A percentile compares a stretch with the other conserved stretches of the same genome.
These are phyloP conservation scores for Cecidostiba fungosa DNA, from an alignment of 2,888 invertebrate species.

Conservation along the genomic window DNA sequence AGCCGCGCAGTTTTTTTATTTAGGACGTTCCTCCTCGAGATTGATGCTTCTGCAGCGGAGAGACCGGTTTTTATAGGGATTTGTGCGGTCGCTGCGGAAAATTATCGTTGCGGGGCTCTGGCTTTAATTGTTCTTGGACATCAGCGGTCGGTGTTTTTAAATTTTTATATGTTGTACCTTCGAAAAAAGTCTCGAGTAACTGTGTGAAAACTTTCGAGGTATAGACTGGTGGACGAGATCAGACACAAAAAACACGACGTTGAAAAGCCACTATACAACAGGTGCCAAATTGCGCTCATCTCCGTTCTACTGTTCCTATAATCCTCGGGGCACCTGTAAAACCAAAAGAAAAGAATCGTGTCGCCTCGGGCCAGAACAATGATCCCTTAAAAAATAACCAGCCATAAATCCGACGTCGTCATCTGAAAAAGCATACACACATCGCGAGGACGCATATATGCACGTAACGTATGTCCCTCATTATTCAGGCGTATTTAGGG, in stretches of 20 bases:
- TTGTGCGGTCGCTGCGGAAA: too few relatives aligned
- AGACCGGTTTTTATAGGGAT: conserved; percentile 17
- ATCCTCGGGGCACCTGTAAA: conserved; percentile 16
- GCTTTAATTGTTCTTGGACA: conserved; percentile 43
- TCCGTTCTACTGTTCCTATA: background rate
- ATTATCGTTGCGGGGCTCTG: too few relatives aligned
- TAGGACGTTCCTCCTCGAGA: background rate
- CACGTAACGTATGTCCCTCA: conserved; percentile 57
- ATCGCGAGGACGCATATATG: conserved; percentile 7
- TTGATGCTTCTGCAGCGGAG: conserved; percentile 20
- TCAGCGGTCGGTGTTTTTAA: background rate
- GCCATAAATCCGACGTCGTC: conserved; percentile 38
- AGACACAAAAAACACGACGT: background rate
- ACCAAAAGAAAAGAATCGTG: background rate
- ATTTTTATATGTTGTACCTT: conserved; percentile 26
- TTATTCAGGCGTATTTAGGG: conserved; percentile 56
- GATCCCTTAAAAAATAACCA: conserved; percentile 42
- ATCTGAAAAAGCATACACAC: conserved; percentile 25
- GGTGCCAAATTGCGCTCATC: background rate
- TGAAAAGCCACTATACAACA: conserved; percentile 2
- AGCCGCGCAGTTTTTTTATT: background rate
- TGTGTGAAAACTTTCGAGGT: background rate
- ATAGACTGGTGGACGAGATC: too few relatives aligned
- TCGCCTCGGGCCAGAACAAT: background rate
- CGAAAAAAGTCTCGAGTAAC: too few relatives aligned